These are phyloP conservation scores for Heliconius hermathena DNA, from an alignment of 1,140 invertebrate genomes.

Conservation along the genomic window DNA sequence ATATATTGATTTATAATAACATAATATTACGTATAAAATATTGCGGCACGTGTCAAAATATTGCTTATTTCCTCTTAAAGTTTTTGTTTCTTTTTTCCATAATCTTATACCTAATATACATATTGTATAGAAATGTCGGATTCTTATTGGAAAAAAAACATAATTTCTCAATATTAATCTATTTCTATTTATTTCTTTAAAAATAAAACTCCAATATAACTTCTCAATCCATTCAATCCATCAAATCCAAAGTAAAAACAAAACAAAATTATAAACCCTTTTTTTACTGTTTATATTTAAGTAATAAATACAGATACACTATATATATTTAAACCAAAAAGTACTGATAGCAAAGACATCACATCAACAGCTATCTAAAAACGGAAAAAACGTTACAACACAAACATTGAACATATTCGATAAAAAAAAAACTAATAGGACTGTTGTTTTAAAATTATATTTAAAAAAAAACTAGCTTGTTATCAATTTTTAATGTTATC, in stretches of 20 bases:
- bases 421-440: not conserved
- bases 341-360: too few relatives aligned
- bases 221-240: too few relatives aligned
- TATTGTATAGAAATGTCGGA: too few relatives aligned
- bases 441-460: slow-evolving; percentile 1
- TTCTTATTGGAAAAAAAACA: not conserved
- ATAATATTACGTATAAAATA: not conserved
- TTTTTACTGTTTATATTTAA: too few relatives aligned
- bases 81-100: not conserved
- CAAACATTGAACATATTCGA: not conserved
- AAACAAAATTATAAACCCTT: too few relatives aligned
- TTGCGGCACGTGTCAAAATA: not conserved
- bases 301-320: too few relatives aligned
- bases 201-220: too few relatives aligned
- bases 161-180: too few relatives aligned
- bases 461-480: not conserved
- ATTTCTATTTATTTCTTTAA: too few relatives aligned
- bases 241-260: too few relatives aligned
- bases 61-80: not conserved
- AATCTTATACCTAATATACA: not conserved
- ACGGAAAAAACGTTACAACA: not conserved
- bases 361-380: too few relatives aligned
- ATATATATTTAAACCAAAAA: too few relatives aligned
- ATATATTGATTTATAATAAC: not conserved
- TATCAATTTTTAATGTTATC: slow-evolving; percentile 51